A percentile compares a stretch with the other conserved stretches of the same genome.
phyloP scores from a whole-genome alignment of 2,113 vertebrate genomes.

The Cavia aperea region DNA sequence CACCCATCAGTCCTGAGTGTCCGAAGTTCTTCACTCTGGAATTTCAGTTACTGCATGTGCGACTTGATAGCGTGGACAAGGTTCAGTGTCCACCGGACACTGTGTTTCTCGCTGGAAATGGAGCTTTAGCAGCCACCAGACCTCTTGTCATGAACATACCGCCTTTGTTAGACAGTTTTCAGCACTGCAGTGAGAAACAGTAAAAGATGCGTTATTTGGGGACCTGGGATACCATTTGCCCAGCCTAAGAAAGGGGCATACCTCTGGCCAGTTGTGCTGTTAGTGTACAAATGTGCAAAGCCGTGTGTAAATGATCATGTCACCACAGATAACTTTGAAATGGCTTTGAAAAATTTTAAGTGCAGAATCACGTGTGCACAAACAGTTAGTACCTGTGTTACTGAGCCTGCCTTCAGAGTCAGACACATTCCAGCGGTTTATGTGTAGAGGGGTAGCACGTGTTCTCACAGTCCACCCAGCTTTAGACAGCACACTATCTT shows the following conservation, averaged over 20 bases:
- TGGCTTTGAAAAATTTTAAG: neutral
- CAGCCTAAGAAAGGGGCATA: neutral
- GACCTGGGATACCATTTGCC: neutral
- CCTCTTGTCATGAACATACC: neutral
- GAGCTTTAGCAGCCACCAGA: neutral
- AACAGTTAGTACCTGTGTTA: neutral
- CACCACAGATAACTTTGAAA: neutral
- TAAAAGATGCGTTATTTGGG: neutral
- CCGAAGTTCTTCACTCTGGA: too few relatives aligned
- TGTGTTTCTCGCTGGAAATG: neutral
- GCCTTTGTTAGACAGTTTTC: neutral
- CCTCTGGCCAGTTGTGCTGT: neutral
- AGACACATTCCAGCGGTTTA: neutral
- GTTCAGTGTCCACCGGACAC: rapidly evolving
- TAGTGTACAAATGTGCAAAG: too few relatives aligned
- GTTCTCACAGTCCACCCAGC: too few relatives aligned
- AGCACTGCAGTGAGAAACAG: neutral
- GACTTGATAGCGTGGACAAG: rapidly evolving
- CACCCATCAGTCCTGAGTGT: neutral
- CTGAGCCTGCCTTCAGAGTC: neutral
- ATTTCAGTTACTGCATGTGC: neutral
- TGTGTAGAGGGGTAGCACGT: rapidly evolving
- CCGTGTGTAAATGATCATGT: neutral
- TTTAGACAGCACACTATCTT: rapidly evolving
- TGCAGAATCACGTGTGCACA: neutral